Evolutionary conservation across 2,797 vertebrate genomes (phyloP).

Genomic region (Pipistrellus nathusii): DNA sequence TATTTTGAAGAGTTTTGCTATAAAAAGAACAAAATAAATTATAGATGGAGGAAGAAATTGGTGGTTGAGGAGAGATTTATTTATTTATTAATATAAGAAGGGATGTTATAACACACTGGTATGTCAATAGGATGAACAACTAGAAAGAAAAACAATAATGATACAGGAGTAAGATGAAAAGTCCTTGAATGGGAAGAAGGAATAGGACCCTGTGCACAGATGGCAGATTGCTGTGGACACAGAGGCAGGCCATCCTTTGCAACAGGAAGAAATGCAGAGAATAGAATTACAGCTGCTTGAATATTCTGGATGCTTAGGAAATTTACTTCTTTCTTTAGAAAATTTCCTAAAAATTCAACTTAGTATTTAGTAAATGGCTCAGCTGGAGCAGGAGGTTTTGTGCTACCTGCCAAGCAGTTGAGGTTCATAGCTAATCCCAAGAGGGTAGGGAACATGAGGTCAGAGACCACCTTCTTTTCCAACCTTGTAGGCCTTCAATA

Average conservation of each 20-base stretch:
- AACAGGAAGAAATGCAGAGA: background rate
- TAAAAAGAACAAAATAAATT: slow-evolving; percentile 17
- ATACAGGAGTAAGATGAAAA: background rate
- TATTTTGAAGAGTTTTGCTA: background rate
- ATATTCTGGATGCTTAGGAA: background rate
- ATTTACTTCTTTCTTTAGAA: slow-evolving; percentile 21
- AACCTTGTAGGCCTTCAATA: background rate
- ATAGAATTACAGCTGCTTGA: background rate
- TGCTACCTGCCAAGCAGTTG: background rate
- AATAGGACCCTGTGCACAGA: background rate
- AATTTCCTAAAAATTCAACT: slow-evolving; percentile 30
- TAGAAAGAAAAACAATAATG: background rate
- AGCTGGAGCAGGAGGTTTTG: background rate
- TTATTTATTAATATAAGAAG: background rate
- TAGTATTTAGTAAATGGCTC: background rate
- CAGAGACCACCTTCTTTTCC: background rate
- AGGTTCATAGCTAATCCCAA: background rate
- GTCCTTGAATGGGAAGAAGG: background rate
- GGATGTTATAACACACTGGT: background rate
- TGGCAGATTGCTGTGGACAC: background rate
- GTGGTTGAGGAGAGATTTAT: background rate
- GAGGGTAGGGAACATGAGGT: background rate
- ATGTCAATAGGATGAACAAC: background rate
- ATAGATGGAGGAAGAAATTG: background rate
- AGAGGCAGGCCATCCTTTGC: background rate